phyloP scores from a whole-genome alignment of 2,113 vertebrate genomes.

The Glareola pratincola region DNA sequence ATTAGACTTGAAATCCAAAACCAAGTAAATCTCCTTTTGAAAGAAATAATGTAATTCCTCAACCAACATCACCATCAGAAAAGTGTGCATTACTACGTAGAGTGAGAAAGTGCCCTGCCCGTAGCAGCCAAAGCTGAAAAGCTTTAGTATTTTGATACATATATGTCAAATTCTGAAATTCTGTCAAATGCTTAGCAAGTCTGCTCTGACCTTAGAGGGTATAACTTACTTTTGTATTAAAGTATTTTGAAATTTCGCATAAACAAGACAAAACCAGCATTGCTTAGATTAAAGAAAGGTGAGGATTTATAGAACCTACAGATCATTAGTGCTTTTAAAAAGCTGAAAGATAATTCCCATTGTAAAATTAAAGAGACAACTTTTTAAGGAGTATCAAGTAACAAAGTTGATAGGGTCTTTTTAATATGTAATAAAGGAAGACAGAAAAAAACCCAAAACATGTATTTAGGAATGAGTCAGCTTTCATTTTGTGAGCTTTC shows the following conservation, averaged over 20 bases:
- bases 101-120: not conserved
- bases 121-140: not conserved
- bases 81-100: not conserved
- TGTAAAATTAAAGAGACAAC: not conserved
- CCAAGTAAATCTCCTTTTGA: not conserved
- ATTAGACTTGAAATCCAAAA: not conserved
- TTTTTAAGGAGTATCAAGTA: not conserved
- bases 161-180: not conserved
- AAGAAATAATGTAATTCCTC: not conserved
- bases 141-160: not conserved
- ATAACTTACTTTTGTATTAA: not conserved
- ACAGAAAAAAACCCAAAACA: not conserved
- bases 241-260: not conserved
- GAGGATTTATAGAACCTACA: not conserved
- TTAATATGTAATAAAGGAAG: not conserved
- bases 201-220: not conserved
- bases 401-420: not conserved
- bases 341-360: not conserved
- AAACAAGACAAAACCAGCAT: not conserved
- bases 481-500: not conserved
- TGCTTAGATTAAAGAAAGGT: not conserved
- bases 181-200: not conserved
- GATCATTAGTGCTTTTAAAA: not conserved
- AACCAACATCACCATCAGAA: not conserved
- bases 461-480: not conserved